These are phyloP conservation scores for Leucania comma DNA, from an alignment of 2,888 invertebrate species.

Conservation along the genomic window DNA sequence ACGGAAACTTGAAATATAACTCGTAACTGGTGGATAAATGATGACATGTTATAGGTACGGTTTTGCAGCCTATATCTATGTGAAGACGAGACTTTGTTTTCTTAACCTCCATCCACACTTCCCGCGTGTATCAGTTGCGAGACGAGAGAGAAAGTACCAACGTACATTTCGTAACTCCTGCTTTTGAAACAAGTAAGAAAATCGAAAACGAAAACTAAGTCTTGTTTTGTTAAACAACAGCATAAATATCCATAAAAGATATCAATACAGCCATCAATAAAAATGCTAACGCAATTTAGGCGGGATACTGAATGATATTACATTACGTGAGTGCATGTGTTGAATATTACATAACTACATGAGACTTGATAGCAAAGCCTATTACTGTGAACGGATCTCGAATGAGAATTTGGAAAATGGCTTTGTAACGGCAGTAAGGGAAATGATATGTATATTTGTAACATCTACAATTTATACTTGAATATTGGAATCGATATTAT, in stretches of 20 bases:
- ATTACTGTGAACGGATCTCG: conserved; percentile 53
- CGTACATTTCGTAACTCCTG: conserved; percentile 82
- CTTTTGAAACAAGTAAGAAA: conserved; percentile 81
- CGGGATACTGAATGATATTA: conserved; percentile 54
- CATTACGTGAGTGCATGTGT: conserved; percentile 53
- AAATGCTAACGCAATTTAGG: conserved; percentile 60
- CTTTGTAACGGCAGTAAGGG: conserved; percentile 44
- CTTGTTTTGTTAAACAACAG: conserved; percentile 60
- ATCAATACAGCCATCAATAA: conserved; percentile 63
- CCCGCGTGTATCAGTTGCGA: conserved; percentile 82
- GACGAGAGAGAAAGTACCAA: conserved; percentile 85
- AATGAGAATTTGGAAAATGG: conserved; percentile 50
- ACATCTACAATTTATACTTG: conserved; percentile 39
- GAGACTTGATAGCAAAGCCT: conserved; percentile 49
- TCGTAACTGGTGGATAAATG: conserved; percentile 58
- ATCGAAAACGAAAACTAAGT: conserved; percentile 73
- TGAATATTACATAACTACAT: conserved; percentile 59
- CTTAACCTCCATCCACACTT: conserved; percentile 86
- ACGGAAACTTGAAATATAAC: conserved; percentile 56
- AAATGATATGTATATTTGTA: conserved; percentile 41
- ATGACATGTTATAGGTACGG: conserved; percentile 65
- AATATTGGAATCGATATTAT: conserved; percentile 29
- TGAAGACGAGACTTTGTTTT: conserved; percentile 85
- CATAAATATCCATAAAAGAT: conserved; percentile 60
- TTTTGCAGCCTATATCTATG: conserved; percentile 76